Percentiles rank a stretch among this genome's conserved stretches.
Evolutionary conservation across 1,140 invertebrate genomes (phyloP).

Genomic region (Anoplolepis gracilipes): DNA sequence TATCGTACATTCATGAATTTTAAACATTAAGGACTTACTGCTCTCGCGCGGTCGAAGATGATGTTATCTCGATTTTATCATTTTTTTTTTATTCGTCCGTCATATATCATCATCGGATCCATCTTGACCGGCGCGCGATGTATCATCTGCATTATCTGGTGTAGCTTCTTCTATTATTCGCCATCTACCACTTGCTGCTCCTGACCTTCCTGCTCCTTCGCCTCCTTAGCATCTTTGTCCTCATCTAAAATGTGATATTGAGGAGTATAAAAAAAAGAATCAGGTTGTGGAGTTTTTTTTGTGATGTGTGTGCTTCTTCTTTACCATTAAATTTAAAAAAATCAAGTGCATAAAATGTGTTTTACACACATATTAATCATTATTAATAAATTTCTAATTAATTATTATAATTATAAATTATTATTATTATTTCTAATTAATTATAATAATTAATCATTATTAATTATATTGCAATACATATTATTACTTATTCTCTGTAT

Average conservation of each 20-base stretch:
- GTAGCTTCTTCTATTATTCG: conserved; percentile 32
- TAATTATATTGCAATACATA: too few relatives aligned
- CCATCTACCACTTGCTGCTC: conserved; percentile 47
- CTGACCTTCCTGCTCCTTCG: conserved; percentile 38
- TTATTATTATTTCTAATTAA: too few relatives aligned
- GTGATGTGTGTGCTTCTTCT: conserved; percentile 30
- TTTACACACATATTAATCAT: too few relatives aligned
- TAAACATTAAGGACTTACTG: conserved; percentile 56
- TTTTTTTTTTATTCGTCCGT: background rate
- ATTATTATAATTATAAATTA: too few relatives aligned
- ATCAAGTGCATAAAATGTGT: background rate
- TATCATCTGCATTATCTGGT: conserved; percentile 5
- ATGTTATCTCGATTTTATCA: conserved; percentile 18
- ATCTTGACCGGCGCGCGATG: conserved; percentile 5
- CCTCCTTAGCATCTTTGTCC: conserved; percentile 56
- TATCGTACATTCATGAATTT: conserved; percentile 81
- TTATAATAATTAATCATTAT: too few relatives aligned
- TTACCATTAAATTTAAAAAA: conserved; percentile 4
- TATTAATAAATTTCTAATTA: too few relatives aligned
- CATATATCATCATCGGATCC: conserved; percentile 18
- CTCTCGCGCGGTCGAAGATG: background rate
- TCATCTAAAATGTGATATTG: conserved; percentile 65
- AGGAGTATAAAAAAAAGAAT: conserved; percentile 43
- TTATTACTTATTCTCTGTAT: background rate
- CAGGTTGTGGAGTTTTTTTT: background rate